phyloP scores from a whole-genome alignment of 2,113 vertebrate species.

The Brachypodius melanocephalos region DNA sequence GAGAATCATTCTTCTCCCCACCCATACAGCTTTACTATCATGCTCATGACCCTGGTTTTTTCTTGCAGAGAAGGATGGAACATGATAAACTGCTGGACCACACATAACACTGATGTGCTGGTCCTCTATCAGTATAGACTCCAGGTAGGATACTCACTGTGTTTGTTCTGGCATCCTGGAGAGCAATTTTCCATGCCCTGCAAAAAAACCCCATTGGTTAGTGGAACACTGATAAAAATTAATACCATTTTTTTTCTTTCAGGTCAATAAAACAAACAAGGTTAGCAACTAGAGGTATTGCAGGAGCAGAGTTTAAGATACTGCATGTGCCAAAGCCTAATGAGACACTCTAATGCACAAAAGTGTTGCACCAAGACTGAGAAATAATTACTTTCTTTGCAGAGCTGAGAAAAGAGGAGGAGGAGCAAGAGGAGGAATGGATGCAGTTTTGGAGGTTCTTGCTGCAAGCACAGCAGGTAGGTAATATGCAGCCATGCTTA shows the following conservation, averaged over 20 bases:
- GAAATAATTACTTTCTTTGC: background rate
- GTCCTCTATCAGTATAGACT: background rate
- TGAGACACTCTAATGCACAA: background rate
- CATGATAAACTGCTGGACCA: background rate
- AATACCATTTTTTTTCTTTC: background rate
- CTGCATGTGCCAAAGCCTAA: background rate
- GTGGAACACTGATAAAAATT: background rate
- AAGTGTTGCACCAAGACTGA: background rate
- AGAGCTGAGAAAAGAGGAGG: background rate
- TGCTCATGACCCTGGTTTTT: background rate
- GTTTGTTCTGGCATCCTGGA: constrained; percentile 78
- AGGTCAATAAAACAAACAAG: background rate
- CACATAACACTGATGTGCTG: background rate
- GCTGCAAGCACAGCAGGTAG: background rate
- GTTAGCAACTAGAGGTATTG: background rate
- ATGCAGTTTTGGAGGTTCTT: background rate
- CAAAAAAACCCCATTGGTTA: background rate
- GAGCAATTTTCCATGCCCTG: constrained; percentile 81
- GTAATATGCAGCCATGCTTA: background rate
- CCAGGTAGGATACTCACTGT: constrained; percentile 64
- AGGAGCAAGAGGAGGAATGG: background rate
- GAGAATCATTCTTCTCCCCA: background rate
- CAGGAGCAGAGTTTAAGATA: background rate
- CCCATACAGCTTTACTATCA: background rate
- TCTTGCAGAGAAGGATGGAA: background rate